Evolutionary conservation across 2,797 vertebrate genomes (phyloP), one percentile per base, ranked within the genome.

Genomic region (Gadopsis marmoratus): DNA sequence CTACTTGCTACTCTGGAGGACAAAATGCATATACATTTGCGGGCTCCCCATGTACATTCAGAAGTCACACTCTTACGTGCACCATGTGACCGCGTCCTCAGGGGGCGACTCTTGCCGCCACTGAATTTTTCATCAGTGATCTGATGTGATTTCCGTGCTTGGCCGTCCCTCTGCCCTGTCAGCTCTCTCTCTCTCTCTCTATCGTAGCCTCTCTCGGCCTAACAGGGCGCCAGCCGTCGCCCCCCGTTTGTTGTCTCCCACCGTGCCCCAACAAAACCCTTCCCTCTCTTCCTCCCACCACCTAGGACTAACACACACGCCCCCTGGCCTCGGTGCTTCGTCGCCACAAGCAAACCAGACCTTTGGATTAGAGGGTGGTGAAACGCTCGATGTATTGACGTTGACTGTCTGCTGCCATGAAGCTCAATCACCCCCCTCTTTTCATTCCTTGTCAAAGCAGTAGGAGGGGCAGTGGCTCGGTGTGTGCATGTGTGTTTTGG

Each of bases 71-170:
- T 37, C 88, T 78, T 73, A 75, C 88, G 76, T 59, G 64, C 62
- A 13, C 71, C 80, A 63, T 72, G 86, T 86, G 87, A 87, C 88
- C 59, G 69, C 33, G 31, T 86, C 75, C 88, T 88, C 81, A 17
- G 43, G 72, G 89, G 85, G n/a, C 86, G 21, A 51, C 78, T 84
- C 71, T 75, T 35, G 81, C 79, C 23, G 50, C 59, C 84, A 62
- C 82, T 89, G 83, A 89, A 92, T 92, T 89, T 91, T 90, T 91
- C 90, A 89, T 92, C 90, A 89, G 92, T 88, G 92, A 93, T 91
- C 91, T 90, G 90, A 93, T 92, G 91, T 91, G 88, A 93, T 90
- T 92, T 93, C 92, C 88, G 82, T 83, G 92, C 90, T 84, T 48
- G 87, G 86, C 82, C 74, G 86, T 90, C 79, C 82, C 87, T 88